phyloP scores from a whole-genome alignment of 1,140 invertebrate species.

The Zaprionus capensis region DNA sequence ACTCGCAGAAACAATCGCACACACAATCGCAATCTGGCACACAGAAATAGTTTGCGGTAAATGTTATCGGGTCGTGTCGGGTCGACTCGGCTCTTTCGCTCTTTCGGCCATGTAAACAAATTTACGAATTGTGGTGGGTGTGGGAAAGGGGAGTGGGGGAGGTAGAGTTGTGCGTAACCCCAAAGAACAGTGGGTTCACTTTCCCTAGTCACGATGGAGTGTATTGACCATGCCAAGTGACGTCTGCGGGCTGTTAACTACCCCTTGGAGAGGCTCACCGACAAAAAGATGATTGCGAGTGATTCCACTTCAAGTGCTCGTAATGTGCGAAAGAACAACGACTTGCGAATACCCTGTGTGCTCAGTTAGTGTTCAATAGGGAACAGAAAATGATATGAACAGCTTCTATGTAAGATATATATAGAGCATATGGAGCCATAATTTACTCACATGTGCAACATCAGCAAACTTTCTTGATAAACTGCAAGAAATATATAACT shows the following conservation, averaged over 20 bases:
- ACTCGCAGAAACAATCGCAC: not conserved
- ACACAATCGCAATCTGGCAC: not conserved
- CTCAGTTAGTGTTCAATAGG: too few relatives aligned
- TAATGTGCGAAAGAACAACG: not conserved
- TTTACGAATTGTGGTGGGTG: constrained; percentile 10
- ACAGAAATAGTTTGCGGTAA: constrained; percentile 31
- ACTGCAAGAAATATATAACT: too few relatives aligned
- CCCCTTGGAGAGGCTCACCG: constrained; percentile 1
- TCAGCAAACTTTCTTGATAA: too few relatives aligned
- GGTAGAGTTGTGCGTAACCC: not conserved
- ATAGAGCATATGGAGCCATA: too few relatives aligned
- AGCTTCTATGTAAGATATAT: too few relatives aligned
- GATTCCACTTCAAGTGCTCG: not conserved
- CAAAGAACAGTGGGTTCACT: not conserved
- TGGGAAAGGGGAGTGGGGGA: not conserved
- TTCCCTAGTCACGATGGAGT: not conserved
- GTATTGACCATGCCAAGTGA: constrained; percentile 9
- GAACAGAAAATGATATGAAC: too few relatives aligned
- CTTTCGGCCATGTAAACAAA: constrained; percentile 28
- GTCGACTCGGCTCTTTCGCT: not conserved
- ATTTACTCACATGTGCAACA: too few relatives aligned
- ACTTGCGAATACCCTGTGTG: not conserved
- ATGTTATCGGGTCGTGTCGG: constrained; percentile 32
- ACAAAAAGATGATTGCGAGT: not conserved
- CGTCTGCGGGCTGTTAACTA: constrained; percentile 17